Evolutionary conservation across 2,797 vertebrate genomes (phyloP).

Genomic region (Phrynocephalus forsythii): DNA sequence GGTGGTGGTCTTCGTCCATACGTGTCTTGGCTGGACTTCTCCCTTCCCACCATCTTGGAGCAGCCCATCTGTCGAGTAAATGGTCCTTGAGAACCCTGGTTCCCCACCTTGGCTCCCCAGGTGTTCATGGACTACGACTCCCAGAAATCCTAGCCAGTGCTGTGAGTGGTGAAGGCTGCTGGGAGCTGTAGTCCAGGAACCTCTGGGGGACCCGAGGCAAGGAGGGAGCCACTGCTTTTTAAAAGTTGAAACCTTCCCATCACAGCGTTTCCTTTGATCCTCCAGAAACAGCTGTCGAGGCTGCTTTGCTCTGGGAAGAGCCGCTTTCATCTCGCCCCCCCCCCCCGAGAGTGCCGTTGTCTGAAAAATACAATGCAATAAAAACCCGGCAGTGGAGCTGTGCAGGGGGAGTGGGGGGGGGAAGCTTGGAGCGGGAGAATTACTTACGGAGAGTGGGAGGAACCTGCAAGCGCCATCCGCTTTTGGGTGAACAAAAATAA

Average conservation of each 20-base stretch:
- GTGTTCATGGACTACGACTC: too few species aligned
- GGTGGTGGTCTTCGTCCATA: too few species aligned
- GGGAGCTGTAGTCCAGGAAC: too few species aligned
- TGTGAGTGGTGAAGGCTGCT: too few species aligned
- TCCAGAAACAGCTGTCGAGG: background rate
- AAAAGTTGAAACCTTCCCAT: background rate
- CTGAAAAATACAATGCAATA: constrained; percentile 22
- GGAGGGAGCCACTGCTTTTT: background rate
- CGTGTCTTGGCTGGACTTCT: background rate
- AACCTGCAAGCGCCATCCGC: constrained; percentile 35
- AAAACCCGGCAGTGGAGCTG: too few species aligned
- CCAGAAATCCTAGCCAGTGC: too few species aligned
- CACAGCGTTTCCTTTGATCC: background rate
- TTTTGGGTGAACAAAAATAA: background rate
- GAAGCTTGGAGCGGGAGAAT: constrained; percentile 29
- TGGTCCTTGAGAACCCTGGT: background rate
- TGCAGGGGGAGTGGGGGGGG: too few species aligned
- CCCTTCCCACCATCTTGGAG: background rate
- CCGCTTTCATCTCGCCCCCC: constrained; percentile 33
- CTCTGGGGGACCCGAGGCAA: background rate
- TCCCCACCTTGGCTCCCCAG: too few species aligned
- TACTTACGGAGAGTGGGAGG: constrained; percentile 58
- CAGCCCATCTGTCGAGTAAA: background rate
- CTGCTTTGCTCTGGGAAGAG: constrained; percentile 55
- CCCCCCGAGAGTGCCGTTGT: constrained; percentile 52